A percentile compares a stretch with the other conserved stretches of the same genome.
Conservation (phyloP, 1,140 invertebrate species). For the Aphaenogaster rudis region DNA sequence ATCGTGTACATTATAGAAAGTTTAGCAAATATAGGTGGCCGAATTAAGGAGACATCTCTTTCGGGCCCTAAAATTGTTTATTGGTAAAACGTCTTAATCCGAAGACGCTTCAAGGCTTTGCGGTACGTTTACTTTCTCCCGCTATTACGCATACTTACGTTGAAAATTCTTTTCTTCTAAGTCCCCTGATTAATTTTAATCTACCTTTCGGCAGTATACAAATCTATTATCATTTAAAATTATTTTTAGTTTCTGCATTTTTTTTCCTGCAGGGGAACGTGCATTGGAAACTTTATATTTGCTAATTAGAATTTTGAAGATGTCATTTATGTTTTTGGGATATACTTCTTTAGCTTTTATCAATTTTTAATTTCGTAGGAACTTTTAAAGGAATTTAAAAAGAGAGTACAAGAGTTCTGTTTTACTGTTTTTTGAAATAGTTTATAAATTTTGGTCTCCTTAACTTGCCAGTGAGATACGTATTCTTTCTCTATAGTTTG, state of each 20-base stretch:
- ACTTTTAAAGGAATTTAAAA: slow-evolving; percentile 10
- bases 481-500: slow-evolving; percentile 34
- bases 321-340: background rate
- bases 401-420: background rate
- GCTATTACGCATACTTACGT: background rate
- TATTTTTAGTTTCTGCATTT: background rate
- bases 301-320: slow-evolving; percentile 12
- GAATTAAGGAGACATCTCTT: slow-evolving; percentile 52
- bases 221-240: slow-evolving; percentile 35
- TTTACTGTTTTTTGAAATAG: background rate
- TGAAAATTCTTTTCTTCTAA: background rate
- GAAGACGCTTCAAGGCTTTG: background rate
- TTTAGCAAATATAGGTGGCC: slow-evolving; percentile 59
- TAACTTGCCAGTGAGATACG: slow-evolving; percentile 47
- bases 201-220: slow-evolving; percentile 1
- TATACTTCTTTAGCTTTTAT: background rate
- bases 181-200: background rate
- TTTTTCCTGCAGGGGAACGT: background rate
- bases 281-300: background rate
- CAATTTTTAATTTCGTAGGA: background rate
- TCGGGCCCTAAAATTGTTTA: slow-evolving; percentile 2
- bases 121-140: background rate
- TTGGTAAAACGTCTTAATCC: background rate
- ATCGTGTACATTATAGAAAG: slow-evolving; percentile 59
- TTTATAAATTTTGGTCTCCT: slow-evolving; percentile 40